Base-by-base conservation (phyloP, 2,888 invertebrate genomes). In the Balanococcus diminutus region DNA sequence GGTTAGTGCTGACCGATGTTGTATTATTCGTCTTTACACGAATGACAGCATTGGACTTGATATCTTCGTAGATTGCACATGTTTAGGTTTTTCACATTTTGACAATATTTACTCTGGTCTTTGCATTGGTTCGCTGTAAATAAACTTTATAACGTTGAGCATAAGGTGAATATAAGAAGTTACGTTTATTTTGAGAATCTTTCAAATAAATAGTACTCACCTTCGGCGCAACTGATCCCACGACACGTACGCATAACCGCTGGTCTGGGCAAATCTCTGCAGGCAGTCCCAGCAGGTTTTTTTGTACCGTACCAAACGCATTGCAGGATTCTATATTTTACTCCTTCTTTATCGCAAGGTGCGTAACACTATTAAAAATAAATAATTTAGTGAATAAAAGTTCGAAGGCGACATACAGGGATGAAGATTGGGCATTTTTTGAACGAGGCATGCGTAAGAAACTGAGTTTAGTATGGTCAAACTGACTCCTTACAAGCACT, bases 241-340 rank as follows among this genome's bases (percentile, higher is more conserved):
- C 92, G 92, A 90, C 98, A 98, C 39, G 93, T 91, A 89, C 95
- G 94, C 91, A 94, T 93, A 51, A 96, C 95, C 5, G 93, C 91
- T 0, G 97, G 97, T 84, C 96, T 91, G 0, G 93, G 92, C 88
- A 95, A 91, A 87, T 94, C 93, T 88, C 94, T 93, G 90, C 98
- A 98, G 19, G 95, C 95, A 87, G 95, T 94, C 19, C 95, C 96
- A 8, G 97, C 97, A 39, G 96, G 93, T 89, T 93, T 93, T 88
- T 93, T 95, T 25, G 94, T 95, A 6, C 95, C 94, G 88, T 93
- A 94, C 98, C 98, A 99, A 87, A 98, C 96, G 90, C 98, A 98
- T 89, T 96, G 95, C 86, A 98, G 91, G 88, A 95, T 94, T 88
- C 98, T 93, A 89, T 96, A 96, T 90, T 96, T 95, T 85, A 96